Evolutionary conservation across 2,888 invertebrate genomes (phyloP), one percentile per base, ranked within the genome.

Genomic region (Phortica magna): DNA sequence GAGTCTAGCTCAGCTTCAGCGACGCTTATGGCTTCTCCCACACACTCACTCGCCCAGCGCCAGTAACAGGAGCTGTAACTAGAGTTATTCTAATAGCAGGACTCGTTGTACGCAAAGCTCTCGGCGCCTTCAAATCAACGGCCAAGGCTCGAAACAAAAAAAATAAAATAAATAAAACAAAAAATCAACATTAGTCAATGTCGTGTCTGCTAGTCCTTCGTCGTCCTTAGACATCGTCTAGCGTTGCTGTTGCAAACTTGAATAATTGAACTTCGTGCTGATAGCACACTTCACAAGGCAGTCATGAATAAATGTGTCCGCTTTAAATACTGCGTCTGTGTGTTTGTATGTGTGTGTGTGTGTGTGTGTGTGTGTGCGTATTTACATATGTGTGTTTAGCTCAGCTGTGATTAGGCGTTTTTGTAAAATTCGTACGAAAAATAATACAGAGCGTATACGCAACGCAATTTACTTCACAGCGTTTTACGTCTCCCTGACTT

Each of bases 141-240:
- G 1, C 5, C 5, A 55, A 55, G 31, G 31, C 31, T 31, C 55
- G 55, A 55, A 7, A 12, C 5, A 17, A 31, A 31, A 31, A 31
- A 31, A 31, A 31, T 31, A 31, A 31, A 31, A 31, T 31, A 31
- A 31, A 31, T 31, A 31, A 79, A 78, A 77, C 79, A 79, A 80
- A 81, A 80, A 82, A 89, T 88, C 88, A 85, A 85, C 85, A 85
- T 85, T 85, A 85, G 88, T 88, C 85, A 85, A 85, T 85, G 85
- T 85, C 85, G 88, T 84, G 80, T 80, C n/a, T 6, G 19, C 19
- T 22, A 55, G 70, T 53, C 67, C 55, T 71, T 9, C 55, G 7
- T 22, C 0, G 7, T 22, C 7, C 61, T 22, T 10, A 59, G 48
- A 1, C 53, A 48, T 22, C 19, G 22, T 48, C 39, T 70, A 12